Conservation (phyloP, 2,113 vertebrate genomes). For the Campylomormyrus numenius region DNA sequence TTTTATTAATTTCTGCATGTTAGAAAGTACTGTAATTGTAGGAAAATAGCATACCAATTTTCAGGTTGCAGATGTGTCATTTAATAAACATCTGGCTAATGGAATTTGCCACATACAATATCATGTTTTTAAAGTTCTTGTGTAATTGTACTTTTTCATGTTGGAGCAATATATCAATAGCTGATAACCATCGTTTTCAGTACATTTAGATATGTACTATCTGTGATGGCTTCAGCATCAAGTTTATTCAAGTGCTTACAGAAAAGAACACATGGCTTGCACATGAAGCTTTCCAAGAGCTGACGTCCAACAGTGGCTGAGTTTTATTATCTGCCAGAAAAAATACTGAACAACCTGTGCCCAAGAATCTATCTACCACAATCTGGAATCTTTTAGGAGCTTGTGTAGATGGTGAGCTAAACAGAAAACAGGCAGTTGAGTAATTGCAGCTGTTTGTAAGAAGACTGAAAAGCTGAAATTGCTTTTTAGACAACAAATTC, state of each 20-base stretch:
- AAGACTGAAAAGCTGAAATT: not conserved
- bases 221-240: not conserved
- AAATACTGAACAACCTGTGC: not conserved
- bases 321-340: not conserved
- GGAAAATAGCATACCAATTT: not conserved
- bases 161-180: not conserved
- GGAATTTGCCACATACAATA: not conserved
- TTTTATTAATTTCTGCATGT: not conserved
- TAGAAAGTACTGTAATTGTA: not conserved
- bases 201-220: not conserved
- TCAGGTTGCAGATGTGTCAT: not conserved
- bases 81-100: not conserved
- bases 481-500: not conserved
- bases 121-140: not conserved
- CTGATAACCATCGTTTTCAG: not conserved
- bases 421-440: not conserved
- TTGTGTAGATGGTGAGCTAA: not conserved
- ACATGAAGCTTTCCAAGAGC: not conserved
- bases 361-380: not conserved
- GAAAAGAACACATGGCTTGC: constrained; percentile 11
- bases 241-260: not conserved
- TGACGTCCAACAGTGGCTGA: not conserved
- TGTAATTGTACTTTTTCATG: not conserved
- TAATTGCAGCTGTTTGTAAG: not conserved
- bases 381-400: constrained; percentile 1